Conservation (phyloP, 1,140 invertebrate species). For the Aricia agestis region DNA sequence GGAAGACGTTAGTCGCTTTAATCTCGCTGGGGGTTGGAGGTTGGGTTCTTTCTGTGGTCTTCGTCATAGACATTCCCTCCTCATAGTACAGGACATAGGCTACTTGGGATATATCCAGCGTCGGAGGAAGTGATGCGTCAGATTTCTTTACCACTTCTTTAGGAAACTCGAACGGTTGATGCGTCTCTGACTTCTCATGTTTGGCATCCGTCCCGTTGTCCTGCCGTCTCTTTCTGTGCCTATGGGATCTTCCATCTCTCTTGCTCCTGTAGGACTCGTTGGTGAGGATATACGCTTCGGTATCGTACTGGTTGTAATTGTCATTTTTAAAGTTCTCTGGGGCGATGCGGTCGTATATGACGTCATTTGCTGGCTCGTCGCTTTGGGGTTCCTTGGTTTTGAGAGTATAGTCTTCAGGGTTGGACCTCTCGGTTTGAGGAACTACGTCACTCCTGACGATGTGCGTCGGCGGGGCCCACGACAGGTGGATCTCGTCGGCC, state of each 20-base stretch:
- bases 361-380: slow-evolving; percentile 46
- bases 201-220: slow-evolving; percentile 49
- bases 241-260: slow-evolving; percentile 50
- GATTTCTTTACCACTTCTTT: slow-evolving; percentile 59
- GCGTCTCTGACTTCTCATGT: slow-evolving; percentile 41
- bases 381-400: slow-evolving; percentile 42
- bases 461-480: slow-evolving; percentile 83
- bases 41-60: slow-evolving; percentile 36
- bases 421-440: slow-evolving; percentile 57
- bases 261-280: slow-evolving; percentile 43
- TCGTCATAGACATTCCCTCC: slow-evolving; percentile 43
- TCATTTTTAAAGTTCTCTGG: slow-evolving; percentile 30
- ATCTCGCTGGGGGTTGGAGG: slow-evolving; percentile 45
- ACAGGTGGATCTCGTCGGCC: slow-evolving; percentile 85
- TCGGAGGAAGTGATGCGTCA: slow-evolving; percentile 28
- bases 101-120: slow-evolving; percentile 50
- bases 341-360: slow-evolving; percentile 25
- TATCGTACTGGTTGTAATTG: slow-evolving; percentile 54
- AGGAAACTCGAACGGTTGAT: slow-evolving; percentile 40
- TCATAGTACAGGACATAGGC: slow-evolving; percentile 70
- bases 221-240: slow-evolving; percentile 63
- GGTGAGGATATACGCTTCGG: slow-evolving; percentile 44
- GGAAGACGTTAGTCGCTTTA: slow-evolving; percentile 50
- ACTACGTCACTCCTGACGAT: slow-evolving; percentile 78
- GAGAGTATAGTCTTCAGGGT: slow-evolving; percentile 29